Evolutionary conservation across 2,113 vertebrate genomes (phyloP).

Genomic region (Menidia beryllina): DNA sequence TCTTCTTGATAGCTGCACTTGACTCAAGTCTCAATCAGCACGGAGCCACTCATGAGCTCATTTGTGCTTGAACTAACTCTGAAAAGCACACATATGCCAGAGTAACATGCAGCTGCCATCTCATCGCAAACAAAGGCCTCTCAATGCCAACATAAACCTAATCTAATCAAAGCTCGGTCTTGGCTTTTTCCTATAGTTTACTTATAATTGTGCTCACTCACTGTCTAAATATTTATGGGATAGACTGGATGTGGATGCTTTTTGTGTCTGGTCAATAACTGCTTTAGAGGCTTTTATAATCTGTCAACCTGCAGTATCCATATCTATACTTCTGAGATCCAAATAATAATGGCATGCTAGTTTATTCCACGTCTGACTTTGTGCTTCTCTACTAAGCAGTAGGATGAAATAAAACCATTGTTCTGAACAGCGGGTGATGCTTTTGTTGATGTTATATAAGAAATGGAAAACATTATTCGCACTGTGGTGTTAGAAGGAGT

Average conservation of each 20-base stretch:
- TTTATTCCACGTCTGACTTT: conserved; percentile 33
- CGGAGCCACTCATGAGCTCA: conserved; percentile 1
- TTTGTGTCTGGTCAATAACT: conserved; percentile 39
- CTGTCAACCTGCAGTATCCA: conserved; percentile 19
- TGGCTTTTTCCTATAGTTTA: conserved; percentile 4
- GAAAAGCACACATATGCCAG: neutral
- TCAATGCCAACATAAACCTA: neutral
- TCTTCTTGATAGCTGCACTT: neutral
- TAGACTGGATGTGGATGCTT: conserved; percentile 3
- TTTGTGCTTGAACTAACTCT: neutral
- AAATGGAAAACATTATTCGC: conserved; percentile 2
- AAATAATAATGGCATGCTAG: conserved; percentile 24
- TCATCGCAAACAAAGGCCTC: neutral
- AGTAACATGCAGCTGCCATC: too few relatives aligned
- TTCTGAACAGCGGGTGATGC: conserved; percentile 38
- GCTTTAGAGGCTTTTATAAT: conserved; percentile 35
- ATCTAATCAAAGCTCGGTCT: neutral
- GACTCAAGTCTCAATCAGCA: conserved; percentile 4
- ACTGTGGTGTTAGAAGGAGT: conserved; percentile 9
- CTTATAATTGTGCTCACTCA: neutral
- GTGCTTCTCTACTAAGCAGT: conserved; percentile 25
- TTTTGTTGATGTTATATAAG: conserved; percentile 29
- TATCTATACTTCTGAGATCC: conserved; percentile 38
- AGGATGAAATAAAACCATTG: conserved; percentile 20
- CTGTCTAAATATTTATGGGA: conserved; percentile 5